A percentile compares a stretch with the other conserved stretches of the same genome.
phyloP scores from a whole-genome alignment of 2,797 vertebrate genomes.

The Sebastes aleutianus region DNA sequence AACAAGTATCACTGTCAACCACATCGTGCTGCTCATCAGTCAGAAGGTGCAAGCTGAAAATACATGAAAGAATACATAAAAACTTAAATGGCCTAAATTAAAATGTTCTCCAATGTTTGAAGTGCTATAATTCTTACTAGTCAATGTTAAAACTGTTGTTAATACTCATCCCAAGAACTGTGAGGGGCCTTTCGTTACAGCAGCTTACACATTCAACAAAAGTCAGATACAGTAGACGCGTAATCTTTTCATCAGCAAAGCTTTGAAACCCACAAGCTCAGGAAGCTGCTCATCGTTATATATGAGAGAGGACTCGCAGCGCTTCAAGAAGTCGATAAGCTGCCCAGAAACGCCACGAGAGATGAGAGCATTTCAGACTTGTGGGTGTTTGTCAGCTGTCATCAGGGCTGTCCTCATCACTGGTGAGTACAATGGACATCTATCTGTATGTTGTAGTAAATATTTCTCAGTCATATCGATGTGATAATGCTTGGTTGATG shows the following conservation, averaged over 20 bases:
- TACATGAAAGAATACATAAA: not conserved
- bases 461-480: not conserved
- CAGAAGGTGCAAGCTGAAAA: not conserved
- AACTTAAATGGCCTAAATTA: not conserved
- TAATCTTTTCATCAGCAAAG: conserved; percentile 15
- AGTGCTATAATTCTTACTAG: not conserved
- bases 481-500: not conserved
- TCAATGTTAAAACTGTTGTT: not conserved
- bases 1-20: not conserved
- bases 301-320: not conserved
- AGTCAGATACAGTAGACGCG: not conserved
- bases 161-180: not conserved
- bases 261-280: conserved; percentile 43
- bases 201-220: not conserved
- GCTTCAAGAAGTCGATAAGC: not conserved
- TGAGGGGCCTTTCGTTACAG: not conserved
- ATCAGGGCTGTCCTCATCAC: conserved; percentile 41
- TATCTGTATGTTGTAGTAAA: not conserved
- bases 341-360: not conserved
- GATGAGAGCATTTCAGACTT: conserved; percentile 21
- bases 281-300: conserved; percentile 37
- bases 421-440: conserved; percentile 56
- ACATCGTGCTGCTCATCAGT: not conserved
- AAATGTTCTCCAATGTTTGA: not conserved
- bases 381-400: conserved; percentile 6